Evolutionary conservation across 2,797 vertebrate species (phyloP).

Genomic region (Acanthiza pusilla): DNA sequence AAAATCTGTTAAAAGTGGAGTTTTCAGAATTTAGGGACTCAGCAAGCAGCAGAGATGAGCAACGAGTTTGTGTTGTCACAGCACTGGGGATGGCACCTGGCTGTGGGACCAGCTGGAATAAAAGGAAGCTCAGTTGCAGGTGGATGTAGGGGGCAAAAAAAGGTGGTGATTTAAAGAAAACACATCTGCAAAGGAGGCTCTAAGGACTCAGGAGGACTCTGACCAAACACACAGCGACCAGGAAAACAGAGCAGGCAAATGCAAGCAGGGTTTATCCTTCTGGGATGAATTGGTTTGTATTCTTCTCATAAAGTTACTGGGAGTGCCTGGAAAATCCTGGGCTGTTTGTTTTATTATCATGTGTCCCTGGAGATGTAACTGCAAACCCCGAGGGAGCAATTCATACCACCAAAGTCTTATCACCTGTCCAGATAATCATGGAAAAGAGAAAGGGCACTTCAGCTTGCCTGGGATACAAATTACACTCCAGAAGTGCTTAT

Average conservation of each 20-base stretch:
- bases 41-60: neutral
- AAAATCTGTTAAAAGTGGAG: neutral
- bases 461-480: constrained; percentile 8
- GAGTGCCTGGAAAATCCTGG: neutral
- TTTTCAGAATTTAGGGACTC: neutral
- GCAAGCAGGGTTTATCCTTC: neutral
- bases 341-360: constrained; percentile 54
- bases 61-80: neutral
- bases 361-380: constrained; percentile 61
- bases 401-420: constrained; percentile 49
- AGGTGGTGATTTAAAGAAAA: neutral
- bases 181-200: neutral
- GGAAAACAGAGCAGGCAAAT: neutral
- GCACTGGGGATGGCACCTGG: neutral
- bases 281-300: neutral
- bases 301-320: neutral
- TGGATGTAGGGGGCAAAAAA: neutral
- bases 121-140: neutral
- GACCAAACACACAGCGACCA: neutral
- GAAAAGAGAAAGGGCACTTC: constrained; percentile 53
- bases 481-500: constrained; percentile 19
- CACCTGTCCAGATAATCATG: constrained; percentile 60
- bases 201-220: neutral
- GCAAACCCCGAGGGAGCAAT: constrained; percentile 1
- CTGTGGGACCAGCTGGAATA: neutral